Conservation (phyloP, 1,140 invertebrate species). For the Vanessa tameamea region DNA sequence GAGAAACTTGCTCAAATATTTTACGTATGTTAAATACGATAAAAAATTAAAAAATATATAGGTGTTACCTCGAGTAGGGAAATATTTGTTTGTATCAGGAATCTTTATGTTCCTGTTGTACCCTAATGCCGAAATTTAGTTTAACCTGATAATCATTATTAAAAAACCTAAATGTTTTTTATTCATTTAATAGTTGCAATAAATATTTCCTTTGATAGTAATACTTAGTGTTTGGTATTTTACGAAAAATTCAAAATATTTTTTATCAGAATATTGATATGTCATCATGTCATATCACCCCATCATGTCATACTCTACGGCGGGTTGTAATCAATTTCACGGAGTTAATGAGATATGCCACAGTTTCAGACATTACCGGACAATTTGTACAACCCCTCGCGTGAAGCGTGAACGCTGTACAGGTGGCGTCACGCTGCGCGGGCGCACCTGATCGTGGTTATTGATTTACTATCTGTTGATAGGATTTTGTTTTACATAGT, state of each 20-base stretch:
- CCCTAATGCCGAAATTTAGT: too few relatives aligned
- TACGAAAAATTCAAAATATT: too few relatives aligned
- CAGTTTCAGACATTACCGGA: conserved; percentile 3
- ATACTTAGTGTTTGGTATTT: too few relatives aligned
- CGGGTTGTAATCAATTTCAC: conserved; percentile 3
- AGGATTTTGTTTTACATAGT: background rate
- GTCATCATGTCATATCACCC: background rate
- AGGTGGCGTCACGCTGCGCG: conserved; percentile 50
- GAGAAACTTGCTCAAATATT: background rate
- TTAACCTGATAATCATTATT: too few relatives aligned
- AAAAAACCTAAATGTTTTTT: too few relatives aligned
- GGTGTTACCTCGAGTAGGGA: too few relatives aligned
- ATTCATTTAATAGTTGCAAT: too few relatives aligned
- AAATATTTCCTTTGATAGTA: too few relatives aligned
- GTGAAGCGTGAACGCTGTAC: conserved; percentile 33
- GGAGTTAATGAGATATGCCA: conserved; percentile 13
- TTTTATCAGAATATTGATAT: background rate
- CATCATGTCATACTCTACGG: background rate
- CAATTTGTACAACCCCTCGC: conserved; percentile 25
- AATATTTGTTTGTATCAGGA: too few relatives aligned
- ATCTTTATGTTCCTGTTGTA: too few relatives aligned
- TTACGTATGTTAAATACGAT: background rate
- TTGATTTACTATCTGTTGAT: conserved; percentile 36
- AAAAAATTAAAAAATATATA: too few relatives aligned
- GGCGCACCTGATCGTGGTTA: conserved; percentile 42